Percentiles rank a stretch among this genome's conserved stretches.
phyloP scores from a whole-genome alignment of 2,113 vertebrate genomes.

The Neomonachus schauinslandi region DNA sequence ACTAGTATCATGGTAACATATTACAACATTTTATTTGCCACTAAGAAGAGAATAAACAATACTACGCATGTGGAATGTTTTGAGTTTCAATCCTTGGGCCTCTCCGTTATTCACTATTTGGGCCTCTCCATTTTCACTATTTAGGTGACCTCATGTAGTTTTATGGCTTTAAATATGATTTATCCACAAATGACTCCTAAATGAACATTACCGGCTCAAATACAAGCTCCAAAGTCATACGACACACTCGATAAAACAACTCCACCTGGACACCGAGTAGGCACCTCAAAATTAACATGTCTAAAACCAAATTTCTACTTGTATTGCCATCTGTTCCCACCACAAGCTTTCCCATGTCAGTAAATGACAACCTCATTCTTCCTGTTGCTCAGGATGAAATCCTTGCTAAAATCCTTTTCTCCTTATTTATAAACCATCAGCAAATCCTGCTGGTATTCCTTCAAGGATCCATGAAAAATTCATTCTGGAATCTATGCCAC shows the following conservation, averaged over 20 bases:
- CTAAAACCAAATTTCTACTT: not conserved
- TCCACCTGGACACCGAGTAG: not conserved
- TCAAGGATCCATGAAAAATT: not conserved
- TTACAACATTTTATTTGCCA: not conserved
- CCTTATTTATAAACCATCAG: not conserved
- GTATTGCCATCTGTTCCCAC: not conserved
- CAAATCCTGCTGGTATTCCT: not conserved
- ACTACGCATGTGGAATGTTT: not conserved
- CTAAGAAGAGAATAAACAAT: not conserved
- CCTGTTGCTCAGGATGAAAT: not conserved
- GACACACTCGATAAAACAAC: not conserved
- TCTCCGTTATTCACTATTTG: not conserved
- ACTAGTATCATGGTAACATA: not conserved
- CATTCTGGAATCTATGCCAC: not conserved
- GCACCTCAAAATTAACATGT: not conserved
- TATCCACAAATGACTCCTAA: not conserved
- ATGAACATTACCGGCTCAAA: not conserved
- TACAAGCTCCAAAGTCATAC: not conserved
- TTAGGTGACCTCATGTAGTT: not conserved
- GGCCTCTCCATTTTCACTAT: not conserved
- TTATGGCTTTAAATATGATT: not conserved
- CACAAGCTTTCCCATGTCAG: not conserved
- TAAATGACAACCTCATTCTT: not conserved
- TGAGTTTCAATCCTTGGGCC: not conserved
- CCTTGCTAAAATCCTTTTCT: not conserved